Conservation (phyloP, 2,888 invertebrate species). For the Dryobota labecula region DNA sequence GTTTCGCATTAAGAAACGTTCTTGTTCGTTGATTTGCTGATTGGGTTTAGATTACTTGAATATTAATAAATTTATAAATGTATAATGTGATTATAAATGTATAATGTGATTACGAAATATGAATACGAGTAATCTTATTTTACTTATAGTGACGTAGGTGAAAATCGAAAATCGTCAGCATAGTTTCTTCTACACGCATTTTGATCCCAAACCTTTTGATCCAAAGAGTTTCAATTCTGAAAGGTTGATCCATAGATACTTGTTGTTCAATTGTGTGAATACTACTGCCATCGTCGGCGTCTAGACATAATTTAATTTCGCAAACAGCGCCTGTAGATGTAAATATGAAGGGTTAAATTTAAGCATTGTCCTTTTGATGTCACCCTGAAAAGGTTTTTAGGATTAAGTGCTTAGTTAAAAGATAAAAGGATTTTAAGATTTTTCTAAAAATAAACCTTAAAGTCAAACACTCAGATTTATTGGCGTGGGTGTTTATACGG, state of each 20-base stretch:
- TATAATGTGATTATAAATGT: too few relatives aligned
- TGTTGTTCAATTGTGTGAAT: slow-evolving; percentile 29
- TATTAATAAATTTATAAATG: too few relatives aligned
- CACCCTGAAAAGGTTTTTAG: slow-evolving; percentile 9
- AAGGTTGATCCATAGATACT: slow-evolving; percentile 6
- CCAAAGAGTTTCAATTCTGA: slow-evolving; percentile 12
- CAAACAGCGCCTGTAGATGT: background rate
- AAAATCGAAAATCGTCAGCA: too few relatives aligned
- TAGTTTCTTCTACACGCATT: background rate
- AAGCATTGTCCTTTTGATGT: slow-evolving; percentile 14
- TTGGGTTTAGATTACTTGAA: too few relatives aligned
- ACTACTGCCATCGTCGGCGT: slow-evolving; percentile 13
- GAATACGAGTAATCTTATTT: too few relatives aligned
- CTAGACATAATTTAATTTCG: slow-evolving; percentile 52
- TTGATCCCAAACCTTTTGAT: slow-evolving; percentile 7
- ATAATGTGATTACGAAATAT: too few relatives aligned
- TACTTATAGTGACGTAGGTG: too few relatives aligned
- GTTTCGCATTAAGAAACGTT: too few relatives aligned
- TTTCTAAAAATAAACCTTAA: background rate
- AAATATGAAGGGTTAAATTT: slow-evolving; percentile 9
- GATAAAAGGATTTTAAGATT: background rate
- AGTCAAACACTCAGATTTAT: background rate
- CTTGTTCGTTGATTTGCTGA: too few relatives aligned
- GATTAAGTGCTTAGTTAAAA: background rate
- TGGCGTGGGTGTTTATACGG: background rate